Base-by-base conservation (phyloP, 1,140 invertebrate genomes). In the Diabrotica virgifera region DNA sequence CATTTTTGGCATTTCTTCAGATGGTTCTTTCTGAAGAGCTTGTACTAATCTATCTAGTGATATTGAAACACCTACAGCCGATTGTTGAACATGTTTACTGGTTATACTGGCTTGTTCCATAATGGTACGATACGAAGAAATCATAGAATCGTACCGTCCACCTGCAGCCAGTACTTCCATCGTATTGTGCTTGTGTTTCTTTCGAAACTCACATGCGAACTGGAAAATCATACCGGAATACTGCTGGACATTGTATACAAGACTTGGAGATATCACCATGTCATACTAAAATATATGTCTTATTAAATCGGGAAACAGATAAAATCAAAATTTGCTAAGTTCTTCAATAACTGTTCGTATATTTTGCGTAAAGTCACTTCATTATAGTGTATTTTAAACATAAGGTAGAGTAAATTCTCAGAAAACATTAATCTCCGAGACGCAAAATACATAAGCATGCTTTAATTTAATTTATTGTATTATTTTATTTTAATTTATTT, bases 181-280 rank as follows among this genome's bases (percentile, higher is more conserved):
- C 62, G 77, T 80, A 59, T 79, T 73, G 71, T 82, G 80, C 71
- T 81, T 82, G 63, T 84, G 83, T 74, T 85, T 88, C 53, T 80
- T 82, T 57, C 83, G 85, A 13, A 85, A 74, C 66, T 89, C 84
- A 68, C 83, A 85, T 0, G 86, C 84, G 68, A 92, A 84, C 79
- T 92, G 87, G 78, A 85, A 91, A 61, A 90, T 85, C 69, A 91
- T 80, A 0, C 90, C 90, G 13, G 85, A 89, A 72, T 88, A 89
- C 63, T 89, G 84, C 63, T 85, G 79, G 36, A 85, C 79, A 64
- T 88, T 88, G 72, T 87, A 86, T 0, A 87, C 82, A 65, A 90
- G 76, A 51, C 87, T 84, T 8, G 90, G 85, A 37, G 81, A 82
- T 11, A 92, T 79, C 3, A 84, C 79, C 5, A 88, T 82, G 36